A percentile compares a stretch with the other conserved stretches of the same genome.
Evolutionary conservation across 53 echinoderm and acorn worm genomes (phyloP).

Genomic region (Luidia sarsii): DNA sequence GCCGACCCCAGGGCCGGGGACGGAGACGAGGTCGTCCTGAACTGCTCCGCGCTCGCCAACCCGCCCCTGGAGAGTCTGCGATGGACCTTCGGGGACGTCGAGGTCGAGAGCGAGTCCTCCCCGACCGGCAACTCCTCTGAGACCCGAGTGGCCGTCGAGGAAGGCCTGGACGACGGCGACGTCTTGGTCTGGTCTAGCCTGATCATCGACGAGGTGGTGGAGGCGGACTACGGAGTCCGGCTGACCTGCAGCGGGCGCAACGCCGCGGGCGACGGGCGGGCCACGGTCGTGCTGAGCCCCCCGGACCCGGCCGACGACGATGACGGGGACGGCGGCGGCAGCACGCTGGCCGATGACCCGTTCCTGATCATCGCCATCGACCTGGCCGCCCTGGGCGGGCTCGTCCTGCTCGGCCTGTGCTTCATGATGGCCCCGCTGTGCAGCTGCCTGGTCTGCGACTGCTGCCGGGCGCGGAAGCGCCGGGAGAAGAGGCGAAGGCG

Average conservation of each 20-base stretch:
- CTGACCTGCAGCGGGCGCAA: slow-evolving; percentile 8
- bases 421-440: neutral
- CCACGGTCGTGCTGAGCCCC: neutral
- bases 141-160: neutral
- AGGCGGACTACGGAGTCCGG: neutral
- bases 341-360: neutral
- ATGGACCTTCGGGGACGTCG: slow-evolving; percentile 16
- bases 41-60: slow-evolving; percentile 37
- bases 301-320: neutral
- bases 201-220: neutral
- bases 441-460: slow-evolving; percentile 21
- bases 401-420: neutral
- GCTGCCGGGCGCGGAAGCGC: neutral
- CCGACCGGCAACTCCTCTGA: neutral
- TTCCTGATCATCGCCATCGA: slow-evolving; percentile 8
- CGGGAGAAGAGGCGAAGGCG: neutral
- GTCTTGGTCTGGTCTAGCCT: neutral
- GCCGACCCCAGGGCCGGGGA: neutral
- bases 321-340: neutral
- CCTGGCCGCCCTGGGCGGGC: slow-evolving; percentile 26
- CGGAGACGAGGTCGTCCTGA: slow-evolving; percentile 13
- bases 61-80: slow-evolving; percentile 3
- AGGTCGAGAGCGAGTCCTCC: neutral
- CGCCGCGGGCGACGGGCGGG: neutral
- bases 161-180: neutral